Evolutionary conservation across 2,113 vertebrate genomes (phyloP).

Genomic region (Galbula dea): DNA sequence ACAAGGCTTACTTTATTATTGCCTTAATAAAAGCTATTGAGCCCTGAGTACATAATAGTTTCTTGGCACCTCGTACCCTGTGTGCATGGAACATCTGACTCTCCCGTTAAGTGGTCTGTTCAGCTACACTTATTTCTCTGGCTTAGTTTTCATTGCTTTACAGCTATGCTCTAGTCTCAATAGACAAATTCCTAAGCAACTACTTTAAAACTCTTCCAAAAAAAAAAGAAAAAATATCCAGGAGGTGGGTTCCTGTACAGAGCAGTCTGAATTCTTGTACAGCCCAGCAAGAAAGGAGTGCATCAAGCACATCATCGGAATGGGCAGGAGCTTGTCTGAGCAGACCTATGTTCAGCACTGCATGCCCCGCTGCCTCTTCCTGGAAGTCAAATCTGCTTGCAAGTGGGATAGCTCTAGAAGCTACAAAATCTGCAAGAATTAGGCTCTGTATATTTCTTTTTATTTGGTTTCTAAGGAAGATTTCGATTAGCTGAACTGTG

Average conservation of each 20-base stretch:
- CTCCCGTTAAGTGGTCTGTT: slow-evolving; percentile 63
- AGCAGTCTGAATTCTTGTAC: neutral
- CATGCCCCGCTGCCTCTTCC: neutral
- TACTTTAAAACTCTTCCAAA: neutral
- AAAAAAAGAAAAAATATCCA: neutral
- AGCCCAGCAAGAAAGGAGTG: neutral
- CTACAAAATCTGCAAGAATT: neutral
- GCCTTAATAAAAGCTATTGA: slow-evolving; percentile 79
- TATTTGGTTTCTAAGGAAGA: neutral
- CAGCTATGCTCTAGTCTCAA: neutral
- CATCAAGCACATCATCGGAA: neutral
- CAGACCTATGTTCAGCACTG: neutral
- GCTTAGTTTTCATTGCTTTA: slow-evolving; percentile 43
- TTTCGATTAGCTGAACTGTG: neutral
- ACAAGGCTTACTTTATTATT: slow-evolving; percentile 81
- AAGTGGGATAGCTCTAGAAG: neutral
- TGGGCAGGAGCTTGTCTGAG: neutral
- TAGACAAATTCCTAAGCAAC: neutral
- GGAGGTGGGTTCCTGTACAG: neutral
- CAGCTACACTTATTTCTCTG: slow-evolving; percentile 53
- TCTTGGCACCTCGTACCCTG: slow-evolving; percentile 52
- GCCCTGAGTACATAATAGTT: slow-evolving; percentile 70
- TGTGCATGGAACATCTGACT: slow-evolving; percentile 64
- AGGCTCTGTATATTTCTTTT: neutral
- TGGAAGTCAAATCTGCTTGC: neutral